A percentile compares a stretch with the other conserved stretches of the same genome.
Evolutionary conservation across 2,113 vertebrate species (phyloP).

Genomic region (Oryzias melastigma): DNA sequence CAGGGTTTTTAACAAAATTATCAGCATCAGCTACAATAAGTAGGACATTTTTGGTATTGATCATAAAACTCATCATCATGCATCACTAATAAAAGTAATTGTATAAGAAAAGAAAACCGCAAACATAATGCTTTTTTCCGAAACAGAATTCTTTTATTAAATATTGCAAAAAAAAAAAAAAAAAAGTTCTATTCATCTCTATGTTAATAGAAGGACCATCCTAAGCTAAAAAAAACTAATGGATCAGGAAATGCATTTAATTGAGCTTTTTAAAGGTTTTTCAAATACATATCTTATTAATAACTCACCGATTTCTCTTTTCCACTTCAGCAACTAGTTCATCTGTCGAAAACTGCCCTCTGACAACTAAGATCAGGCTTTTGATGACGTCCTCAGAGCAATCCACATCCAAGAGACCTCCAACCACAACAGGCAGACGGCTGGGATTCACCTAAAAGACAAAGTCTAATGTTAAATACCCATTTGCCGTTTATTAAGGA

Average conservation of each 20-base stretch:
- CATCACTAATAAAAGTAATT: no score
- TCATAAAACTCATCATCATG: no score
- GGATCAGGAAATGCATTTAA: no score
- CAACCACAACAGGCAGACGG: constrained; percentile 93
- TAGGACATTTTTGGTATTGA: no score
- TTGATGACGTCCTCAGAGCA: constrained; percentile 99
- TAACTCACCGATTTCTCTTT: constrained; percentile 91
- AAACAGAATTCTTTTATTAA: no score
- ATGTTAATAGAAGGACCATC: background rate
- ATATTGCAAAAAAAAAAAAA: background rate
- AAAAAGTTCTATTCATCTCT: background rate
- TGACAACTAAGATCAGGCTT: constrained; percentile 94
- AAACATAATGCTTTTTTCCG: no score
- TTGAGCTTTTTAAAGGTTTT: no score
- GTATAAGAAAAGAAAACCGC: no score
- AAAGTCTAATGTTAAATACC: background rate
- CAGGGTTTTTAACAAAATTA: no score
- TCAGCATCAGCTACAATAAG: no score
- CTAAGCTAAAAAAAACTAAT: no score
- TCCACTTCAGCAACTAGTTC: constrained; percentile 98
- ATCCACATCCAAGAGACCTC: constrained; percentile 94
- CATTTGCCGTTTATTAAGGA: background rate
- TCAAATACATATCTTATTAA: no score
- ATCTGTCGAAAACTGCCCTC: constrained; percentile 97
- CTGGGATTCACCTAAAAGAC: constrained; percentile 91